Evolutionary conservation across 1,140 invertebrate species (phyloP), one percentile per base, ranked within the genome.

Genomic region (Drosophila gunungcola): DNA sequence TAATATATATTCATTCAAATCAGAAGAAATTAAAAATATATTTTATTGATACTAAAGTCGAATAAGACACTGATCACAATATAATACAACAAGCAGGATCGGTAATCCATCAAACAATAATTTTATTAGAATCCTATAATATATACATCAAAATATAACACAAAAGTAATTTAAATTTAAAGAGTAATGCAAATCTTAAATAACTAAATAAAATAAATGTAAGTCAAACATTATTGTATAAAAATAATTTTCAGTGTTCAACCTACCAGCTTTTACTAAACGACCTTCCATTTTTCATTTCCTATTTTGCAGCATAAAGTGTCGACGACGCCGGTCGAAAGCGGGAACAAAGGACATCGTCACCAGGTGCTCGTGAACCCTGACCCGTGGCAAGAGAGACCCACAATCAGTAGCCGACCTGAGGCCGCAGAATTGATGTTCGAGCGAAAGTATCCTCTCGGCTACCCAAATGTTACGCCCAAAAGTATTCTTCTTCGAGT

Each of bases 251-350:
- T 45, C 51, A 65, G 62, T 65, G 49, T 55, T 62, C 3, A 9
- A 45, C 48, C 13, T 43, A 16, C 46, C 60, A 58, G 36, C 64
- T 69, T 58, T 45, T 64, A 79, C 76, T 80, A 73, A 88, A 79
- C 32, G 58, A 82, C 62, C 70, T 78, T 79, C 62, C 61, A 89
- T 83, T 89, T 89, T 77, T 88, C 84, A 88, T 80, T 88, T 88
- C 76, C 79, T 89, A 73, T 83, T 79, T 88, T 83, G 51, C 83
- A 88, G 83, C 72, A 89, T 80, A 83, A 80, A 89, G 75, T 88
- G 79, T 73, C 84, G 64, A 63, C 84, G 57, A 69, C 63, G 81
- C 73, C 55, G 51, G 49, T 45, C 11, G 29, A 32, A 29, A 49
- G 55, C 56, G 56, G 61, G 48, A 57, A 77, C 51, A 70, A 77